Conservation (phyloP, 2,113 vertebrate species). For the Gasterosteus nipponicus region DNA sequence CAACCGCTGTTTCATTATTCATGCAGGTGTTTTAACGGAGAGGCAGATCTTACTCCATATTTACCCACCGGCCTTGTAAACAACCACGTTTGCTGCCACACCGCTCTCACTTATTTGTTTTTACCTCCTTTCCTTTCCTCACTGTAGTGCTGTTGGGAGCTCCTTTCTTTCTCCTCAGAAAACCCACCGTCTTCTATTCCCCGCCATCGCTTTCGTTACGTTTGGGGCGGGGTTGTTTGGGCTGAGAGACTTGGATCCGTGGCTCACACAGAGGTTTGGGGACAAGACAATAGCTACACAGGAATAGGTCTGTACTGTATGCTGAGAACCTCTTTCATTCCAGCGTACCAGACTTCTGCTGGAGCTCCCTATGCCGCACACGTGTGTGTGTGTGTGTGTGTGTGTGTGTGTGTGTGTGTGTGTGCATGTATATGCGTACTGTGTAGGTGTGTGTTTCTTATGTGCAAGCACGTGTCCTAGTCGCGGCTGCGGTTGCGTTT, state of each 20-base stretch:
- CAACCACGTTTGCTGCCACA: slow-evolving; percentile 13
- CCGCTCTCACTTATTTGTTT: background rate
- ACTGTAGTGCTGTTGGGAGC: background rate
- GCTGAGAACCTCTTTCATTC: slow-evolving; percentile 27
- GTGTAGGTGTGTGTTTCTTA: slow-evolving; percentile 14
- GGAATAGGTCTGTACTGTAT: slow-evolving; percentile 54
- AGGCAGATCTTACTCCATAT: slow-evolving; percentile 51
- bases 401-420: slow-evolving; percentile 25
- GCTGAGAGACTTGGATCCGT: slow-evolving; percentile 3
- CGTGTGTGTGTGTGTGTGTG: slow-evolving; percentile 39
- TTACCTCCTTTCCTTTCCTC: background rate
- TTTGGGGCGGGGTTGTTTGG: background rate
- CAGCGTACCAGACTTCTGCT: slow-evolving; percentile 17
- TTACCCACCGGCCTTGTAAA: slow-evolving; percentile 46
- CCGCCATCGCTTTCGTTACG: background rate
- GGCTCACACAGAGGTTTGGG: slow-evolving; percentile 9
- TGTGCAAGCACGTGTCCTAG: slow-evolving; percentile 57
- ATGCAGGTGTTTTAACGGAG: slow-evolving; percentile 54
- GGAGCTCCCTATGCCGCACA: slow-evolving; percentile 38
- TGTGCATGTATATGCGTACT: slow-evolving; percentile 43
- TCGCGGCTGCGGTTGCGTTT: slow-evolving; percentile 87
- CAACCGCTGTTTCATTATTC: slow-evolving; percentile 77
- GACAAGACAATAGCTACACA: slow-evolving; percentile 53
- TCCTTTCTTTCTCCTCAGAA: background rate
- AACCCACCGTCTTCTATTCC: background rate